A percentile compares a stretch with the other conserved stretches of the same genome.
These are phyloP conservation scores for Cinclus mexicanus DNA, from an alignment of 2,113 vertebrate species.

Conservation along the genomic window DNA sequence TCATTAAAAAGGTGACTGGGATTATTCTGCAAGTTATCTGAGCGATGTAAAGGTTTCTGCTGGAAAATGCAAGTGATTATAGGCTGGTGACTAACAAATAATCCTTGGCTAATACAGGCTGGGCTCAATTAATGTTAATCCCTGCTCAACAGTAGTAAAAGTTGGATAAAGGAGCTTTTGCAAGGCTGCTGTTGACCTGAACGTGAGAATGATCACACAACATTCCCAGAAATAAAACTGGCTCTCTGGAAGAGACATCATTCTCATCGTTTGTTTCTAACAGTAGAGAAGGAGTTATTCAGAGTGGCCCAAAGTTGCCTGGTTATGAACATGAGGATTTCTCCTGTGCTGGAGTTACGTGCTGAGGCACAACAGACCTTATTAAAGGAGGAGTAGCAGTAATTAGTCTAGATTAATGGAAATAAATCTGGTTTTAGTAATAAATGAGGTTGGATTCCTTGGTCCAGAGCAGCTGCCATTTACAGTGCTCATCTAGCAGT, in stretches of 20 bases:
- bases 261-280: not conserved
- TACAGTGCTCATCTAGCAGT: not conserved
- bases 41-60: not conserved
- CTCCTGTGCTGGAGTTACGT: not conserved
- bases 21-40: not conserved
- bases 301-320: not conserved
- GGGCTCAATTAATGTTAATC: slow-evolving; percentile 49
- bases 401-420: not conserved
- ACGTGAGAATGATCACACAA: not conserved
- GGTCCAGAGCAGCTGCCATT: not conserved
- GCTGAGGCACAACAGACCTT: not conserved
- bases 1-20: slow-evolving; percentile 8
- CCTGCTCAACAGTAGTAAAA: slow-evolving; percentile 42
- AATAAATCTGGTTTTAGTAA: slow-evolving; percentile 1
- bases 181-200: not conserved
- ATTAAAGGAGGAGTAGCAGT: not conserved
- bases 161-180: slow-evolving; percentile 44
- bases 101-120: slow-evolving; percentile 20
- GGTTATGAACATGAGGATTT: not conserved
- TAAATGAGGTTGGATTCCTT: not conserved
- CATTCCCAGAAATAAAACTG: not conserved
- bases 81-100: slow-evolving; percentile 16
- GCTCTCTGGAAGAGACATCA: not conserved
- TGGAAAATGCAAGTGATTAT: slow-evolving; percentile 33
- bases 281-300: not conserved